Evolutionary conservation across 2,888 invertebrate genomes (phyloP), one percentile per base, ranked within the genome.

Genomic region (Octonoba sinensis): DNA sequence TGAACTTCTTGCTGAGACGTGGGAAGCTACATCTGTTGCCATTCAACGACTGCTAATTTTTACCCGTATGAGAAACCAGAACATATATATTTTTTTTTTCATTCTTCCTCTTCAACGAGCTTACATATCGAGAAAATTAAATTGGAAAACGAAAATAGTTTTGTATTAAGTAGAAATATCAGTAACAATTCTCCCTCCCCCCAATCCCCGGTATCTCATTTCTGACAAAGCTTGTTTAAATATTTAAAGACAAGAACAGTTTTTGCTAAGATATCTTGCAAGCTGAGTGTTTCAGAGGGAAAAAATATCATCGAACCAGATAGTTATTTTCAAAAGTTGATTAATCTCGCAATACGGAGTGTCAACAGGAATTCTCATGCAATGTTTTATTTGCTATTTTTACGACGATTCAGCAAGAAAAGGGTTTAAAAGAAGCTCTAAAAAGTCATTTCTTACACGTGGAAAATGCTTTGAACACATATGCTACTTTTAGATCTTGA

Each of bases 221-320:
- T 81, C 67, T 36, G n/a, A 22, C 24, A 24, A 81, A 81, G 59
- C 79, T 73, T 81, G 67, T 81, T 81, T 81, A 81, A 81, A 81
- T 81, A 81, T 81, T 81, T 81, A 81, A 81, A 81, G 59, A 72
- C 60, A 72, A 22, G 46, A 60, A 56, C 67, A 64, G 67, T 81
- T 71, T 36, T 60, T 57, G 11, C 44, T 36, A 36, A 36, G 36
- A 36, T 36, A 36, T 36, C 36, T 36, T 36, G 36, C 36, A 36
- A 36, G 36, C 36, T 36, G 36, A 36, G 36, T 36, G 36, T 36
- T 36, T 36, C 36, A 3, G 3, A 47, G 44, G 56, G 20, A 67
- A 78, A 78, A 73, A 79, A 46, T 18, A 65, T 54, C 18, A 20
- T 72, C 75, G 66, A 51, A 56, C 70, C 62, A 20, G n/a, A n/a